Percentiles rank a stretch among this genome's conserved stretches.
These are phyloP conservation scores for Umimayanthus chanpuru DNA, from an alignment of 92 coral and sea anemone genomes.

Conservation along the genomic window DNA sequence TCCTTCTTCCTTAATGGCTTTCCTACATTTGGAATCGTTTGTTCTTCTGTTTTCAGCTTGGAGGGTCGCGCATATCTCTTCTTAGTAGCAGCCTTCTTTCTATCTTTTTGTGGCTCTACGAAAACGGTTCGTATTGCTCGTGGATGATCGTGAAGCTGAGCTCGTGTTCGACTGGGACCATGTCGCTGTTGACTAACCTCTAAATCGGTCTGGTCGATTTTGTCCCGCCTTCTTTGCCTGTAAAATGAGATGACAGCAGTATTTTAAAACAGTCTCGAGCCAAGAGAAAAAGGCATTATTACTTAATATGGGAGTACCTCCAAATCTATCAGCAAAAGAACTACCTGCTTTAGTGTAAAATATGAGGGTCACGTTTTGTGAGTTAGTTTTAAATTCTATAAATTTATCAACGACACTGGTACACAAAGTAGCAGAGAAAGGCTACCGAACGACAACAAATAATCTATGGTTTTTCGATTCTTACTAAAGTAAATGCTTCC, in stretches of 20 bases:
- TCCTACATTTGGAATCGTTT: not conserved
- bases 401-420: too few species aligned
- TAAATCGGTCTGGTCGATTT: not conserved
- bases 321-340: not conserved
- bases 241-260: not conserved
- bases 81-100: conserved; percentile 2
- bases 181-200: not conserved
- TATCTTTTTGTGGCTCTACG: not conserved
- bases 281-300: not conserved
- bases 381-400: too few species aligned
- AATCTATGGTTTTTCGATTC: too few species aligned
- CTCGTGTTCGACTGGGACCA: not conserved
- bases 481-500: too few species aligned
- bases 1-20: not conserved
- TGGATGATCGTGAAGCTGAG: not conserved
- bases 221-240: conserved; percentile 35
- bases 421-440: too few species aligned
- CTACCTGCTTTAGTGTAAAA: not conserved
- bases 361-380: too few species aligned
- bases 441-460: too few species aligned
- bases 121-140: not conserved
- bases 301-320: not conserved
- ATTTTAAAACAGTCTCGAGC: not conserved
- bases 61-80: not conserved
- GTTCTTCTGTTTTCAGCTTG: not conserved